phyloP scores from a whole-genome alignment of 2,113 vertebrate species.

The Axis porcinus region DNA sequence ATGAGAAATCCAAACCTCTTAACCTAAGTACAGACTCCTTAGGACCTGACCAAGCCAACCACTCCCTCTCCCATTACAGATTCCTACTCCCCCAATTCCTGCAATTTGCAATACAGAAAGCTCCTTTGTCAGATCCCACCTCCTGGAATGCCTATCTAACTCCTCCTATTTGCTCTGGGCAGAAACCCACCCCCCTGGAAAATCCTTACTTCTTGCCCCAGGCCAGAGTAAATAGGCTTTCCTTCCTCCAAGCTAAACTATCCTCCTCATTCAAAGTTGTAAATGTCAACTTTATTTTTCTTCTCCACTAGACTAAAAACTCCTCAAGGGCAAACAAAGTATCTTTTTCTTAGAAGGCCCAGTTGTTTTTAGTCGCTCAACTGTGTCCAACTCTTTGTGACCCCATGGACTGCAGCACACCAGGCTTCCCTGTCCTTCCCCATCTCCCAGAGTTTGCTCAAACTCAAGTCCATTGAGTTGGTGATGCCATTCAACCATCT shows the following conservation, averaged over 20 bases:
- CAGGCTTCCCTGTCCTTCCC: neutral
- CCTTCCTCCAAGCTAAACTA: neutral
- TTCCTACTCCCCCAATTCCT: neutral
- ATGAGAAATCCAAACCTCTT: neutral
- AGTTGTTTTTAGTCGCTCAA: neutral
- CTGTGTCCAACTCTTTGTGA: neutral
- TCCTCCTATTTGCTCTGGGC: neutral
- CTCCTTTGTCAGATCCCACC: slow-evolving; percentile 44
- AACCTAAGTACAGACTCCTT: neutral
- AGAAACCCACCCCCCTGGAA: neutral
- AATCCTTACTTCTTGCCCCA: neutral
- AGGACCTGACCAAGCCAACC: neutral
- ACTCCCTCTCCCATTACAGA: neutral
- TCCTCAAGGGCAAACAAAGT: slow-evolving; percentile 15
- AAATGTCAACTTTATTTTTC: neutral
- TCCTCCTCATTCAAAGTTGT: neutral
- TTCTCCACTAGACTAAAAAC: slow-evolving; percentile 7
- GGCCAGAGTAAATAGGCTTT: neutral
- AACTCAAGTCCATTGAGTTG: neutral
- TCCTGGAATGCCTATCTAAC: slow-evolving; percentile 11
- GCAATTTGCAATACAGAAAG: slow-evolving; percentile 53
- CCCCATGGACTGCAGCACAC: neutral
- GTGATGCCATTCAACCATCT: neutral
- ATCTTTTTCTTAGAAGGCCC: neutral
- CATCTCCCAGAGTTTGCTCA: neutral